These are phyloP conservation scores for Zygothrica quintamaculata DNA, from an alignment of 2,888 invertebrate species.

Conservation along the genomic window DNA sequence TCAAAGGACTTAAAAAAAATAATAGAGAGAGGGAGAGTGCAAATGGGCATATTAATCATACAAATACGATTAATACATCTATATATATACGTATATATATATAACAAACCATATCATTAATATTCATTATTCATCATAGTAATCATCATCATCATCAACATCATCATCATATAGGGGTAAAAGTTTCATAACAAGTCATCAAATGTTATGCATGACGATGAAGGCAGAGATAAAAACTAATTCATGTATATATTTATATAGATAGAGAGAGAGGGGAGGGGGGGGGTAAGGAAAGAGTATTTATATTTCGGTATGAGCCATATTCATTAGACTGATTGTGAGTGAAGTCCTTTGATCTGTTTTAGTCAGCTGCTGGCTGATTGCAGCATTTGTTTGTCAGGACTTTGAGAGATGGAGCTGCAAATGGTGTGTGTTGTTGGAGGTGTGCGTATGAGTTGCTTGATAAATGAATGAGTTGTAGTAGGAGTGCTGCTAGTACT, in stretches of 20 bases:
- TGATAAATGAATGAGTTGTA: no score
- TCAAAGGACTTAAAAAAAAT: background rate
- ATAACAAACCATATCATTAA: no score
- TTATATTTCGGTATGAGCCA: constrained; percentile 17
- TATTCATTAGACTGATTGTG: constrained; percentile 23
- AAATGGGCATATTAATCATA: constrained; percentile 8
- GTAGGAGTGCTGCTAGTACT: background rate
- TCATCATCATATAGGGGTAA: background rate
- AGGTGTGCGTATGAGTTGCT: no score
- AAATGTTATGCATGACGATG: background rate
- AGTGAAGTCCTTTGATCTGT: no score
- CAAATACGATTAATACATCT: background rate
- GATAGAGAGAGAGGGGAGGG: no score
- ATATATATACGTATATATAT: no score
- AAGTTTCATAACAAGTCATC: constrained; percentile 17
- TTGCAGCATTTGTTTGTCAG: constrained; percentile 60
- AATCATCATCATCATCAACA: background rate
- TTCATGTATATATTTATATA: background rate
- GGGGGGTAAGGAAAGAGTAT: constrained; percentile 36
- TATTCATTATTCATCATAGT: no score
- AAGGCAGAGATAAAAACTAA: no score
- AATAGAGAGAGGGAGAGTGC: constrained; percentile 11
- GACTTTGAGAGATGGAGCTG: constrained; percentile 32
- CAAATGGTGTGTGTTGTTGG: constrained; percentile 1
- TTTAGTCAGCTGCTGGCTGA: constrained; percentile 11